These are phyloP conservation scores for Sminthurides bifidus DNA, from an alignment of 1,140 invertebrate species.

Conservation along the genomic window DNA sequence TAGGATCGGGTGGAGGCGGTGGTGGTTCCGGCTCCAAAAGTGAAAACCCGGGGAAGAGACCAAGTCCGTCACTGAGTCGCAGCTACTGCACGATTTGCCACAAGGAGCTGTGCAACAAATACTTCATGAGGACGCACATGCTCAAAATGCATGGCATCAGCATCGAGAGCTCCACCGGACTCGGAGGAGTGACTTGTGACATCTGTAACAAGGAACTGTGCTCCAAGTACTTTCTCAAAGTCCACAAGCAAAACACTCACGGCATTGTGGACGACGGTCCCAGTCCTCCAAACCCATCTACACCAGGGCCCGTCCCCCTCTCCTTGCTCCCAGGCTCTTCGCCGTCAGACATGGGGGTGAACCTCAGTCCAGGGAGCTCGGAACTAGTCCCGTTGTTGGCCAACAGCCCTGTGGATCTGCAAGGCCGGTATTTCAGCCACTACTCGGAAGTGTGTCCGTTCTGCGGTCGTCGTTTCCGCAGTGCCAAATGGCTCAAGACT, in stretches of 20 bases:
- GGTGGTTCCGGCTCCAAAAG: background rate
- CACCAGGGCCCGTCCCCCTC: constrained; percentile 32
- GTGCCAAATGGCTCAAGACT: constrained; percentile 75
- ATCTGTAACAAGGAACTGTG: constrained; percentile 95
- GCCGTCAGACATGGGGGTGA: constrained; percentile 26
- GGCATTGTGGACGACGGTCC: constrained; percentile 53
- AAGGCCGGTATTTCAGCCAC: constrained; percentile 52
- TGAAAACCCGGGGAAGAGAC: constrained; percentile 14
- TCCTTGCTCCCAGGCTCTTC: constrained; percentile 32
- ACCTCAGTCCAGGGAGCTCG: constrained; percentile 6
- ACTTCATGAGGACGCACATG: constrained; percentile 99
- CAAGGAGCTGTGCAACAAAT: constrained; percentile 98
- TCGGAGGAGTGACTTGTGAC: constrained; percentile 86
- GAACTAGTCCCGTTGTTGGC: constrained; percentile 13
- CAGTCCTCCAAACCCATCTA: constrained; percentile 28
- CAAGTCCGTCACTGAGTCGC: constrained; percentile 42
- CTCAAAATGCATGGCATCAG: constrained; percentile 97
- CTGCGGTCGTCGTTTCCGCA: constrained; percentile 75
- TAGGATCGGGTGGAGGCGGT: background rate
- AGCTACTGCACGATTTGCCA: constrained; percentile 99
- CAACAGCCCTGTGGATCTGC: constrained; percentile 43
- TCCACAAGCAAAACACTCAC: constrained; percentile 96
- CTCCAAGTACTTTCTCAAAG: constrained; percentile 92
- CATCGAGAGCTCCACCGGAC: constrained; percentile 77
- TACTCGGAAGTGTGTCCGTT: constrained; percentile 71